A percentile compares a stretch with the other conserved stretches of the same genome.
These are phyloP conservation scores for Mugil cephalus DNA, from an alignment of 2,113 vertebrate genomes.

Conservation along the genomic window DNA sequence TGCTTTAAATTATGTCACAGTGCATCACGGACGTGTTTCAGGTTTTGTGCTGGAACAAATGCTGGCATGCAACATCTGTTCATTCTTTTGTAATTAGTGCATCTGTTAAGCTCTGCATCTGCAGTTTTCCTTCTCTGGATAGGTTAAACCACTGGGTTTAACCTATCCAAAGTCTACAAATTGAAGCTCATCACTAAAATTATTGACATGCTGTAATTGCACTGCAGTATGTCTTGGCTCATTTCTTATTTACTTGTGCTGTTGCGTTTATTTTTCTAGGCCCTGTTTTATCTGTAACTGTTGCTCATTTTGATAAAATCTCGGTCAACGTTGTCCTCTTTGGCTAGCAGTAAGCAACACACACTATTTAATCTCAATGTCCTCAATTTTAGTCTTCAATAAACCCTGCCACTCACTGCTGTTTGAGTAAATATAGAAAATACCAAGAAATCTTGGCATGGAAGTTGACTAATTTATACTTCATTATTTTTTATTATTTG, in stretches of 20 bases:
- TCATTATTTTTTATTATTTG: no score
- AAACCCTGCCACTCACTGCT: slow-evolving; percentile 13
- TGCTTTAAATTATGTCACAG: slow-evolving; percentile 78
- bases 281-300: slow-evolving; percentile 9
- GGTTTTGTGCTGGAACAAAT: slow-evolving; percentile 72
- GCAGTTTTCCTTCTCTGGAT: slow-evolving; percentile 57
- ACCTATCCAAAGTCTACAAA: slow-evolving; percentile 36
- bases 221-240: slow-evolving; percentile 31
- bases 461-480: not conserved
- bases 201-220: slow-evolving; percentile 23
- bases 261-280: slow-evolving; percentile 14
- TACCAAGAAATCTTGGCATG: not conserved
- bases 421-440: slow-evolving; percentile 6
- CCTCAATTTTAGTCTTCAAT: slow-evolving; percentile 13
- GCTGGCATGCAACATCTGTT: slow-evolving; percentile 27
- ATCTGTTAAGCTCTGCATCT: slow-evolving; percentile 66
- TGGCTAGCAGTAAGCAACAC: not conserved
- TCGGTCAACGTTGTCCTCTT: not conserved
- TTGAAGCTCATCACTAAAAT: slow-evolving; percentile 43
- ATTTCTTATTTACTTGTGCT: slow-evolving; percentile 9
- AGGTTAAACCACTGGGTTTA: slow-evolving; percentile 22
- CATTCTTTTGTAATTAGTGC: slow-evolving; percentile 61
- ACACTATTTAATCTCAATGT: not conserved
- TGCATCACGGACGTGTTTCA: slow-evolving; percentile 59
- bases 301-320: slow-evolving; percentile 18